These are phyloP conservation scores for Tribolium castaneum DNA, from an alignment of 1,140 invertebrate genomes.

Conservation along the genomic window DNA sequence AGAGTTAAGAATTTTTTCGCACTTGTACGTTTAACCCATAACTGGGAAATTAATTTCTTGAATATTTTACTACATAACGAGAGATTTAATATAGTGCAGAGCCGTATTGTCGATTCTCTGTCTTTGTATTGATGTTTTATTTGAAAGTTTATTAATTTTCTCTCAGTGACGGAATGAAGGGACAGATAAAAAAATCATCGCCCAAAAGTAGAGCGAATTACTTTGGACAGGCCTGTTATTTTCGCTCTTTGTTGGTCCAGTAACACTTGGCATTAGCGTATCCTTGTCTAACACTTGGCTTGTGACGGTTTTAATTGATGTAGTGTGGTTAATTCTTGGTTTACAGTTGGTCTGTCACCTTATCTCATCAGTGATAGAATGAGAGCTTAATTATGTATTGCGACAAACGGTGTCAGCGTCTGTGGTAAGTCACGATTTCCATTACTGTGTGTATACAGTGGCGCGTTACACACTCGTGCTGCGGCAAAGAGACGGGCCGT, in stretches of 20 bases:
- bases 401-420: conserved; percentile 41
- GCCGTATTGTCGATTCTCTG: background rate
- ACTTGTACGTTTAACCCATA: no score
- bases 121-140: background rate
- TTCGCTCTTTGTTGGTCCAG: no score
- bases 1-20: no score
- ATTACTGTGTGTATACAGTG: conserved; percentile 48
- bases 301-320: background rate
- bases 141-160: background rate
- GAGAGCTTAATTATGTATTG: conserved; percentile 41
- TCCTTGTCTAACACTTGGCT: no score
- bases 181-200: no score
- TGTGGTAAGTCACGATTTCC: conserved; percentile 52
- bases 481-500: conserved; percentile 40
- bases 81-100: background rate
- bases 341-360: conserved; percentile 26
- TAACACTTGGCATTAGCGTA: no score
- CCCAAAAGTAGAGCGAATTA: no score
- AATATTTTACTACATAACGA: background rate
- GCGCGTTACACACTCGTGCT: conserved; percentile 31
- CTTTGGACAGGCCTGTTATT: no score
- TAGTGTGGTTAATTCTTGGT: conserved; percentile 12
- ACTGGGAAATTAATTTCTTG: background rate
- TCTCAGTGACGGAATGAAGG: background rate
- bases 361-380: conserved; percentile 38